phyloP scores from a whole-genome alignment of 2,797 vertebrate genomes.

The Phrynocephalus forsythii region DNA sequence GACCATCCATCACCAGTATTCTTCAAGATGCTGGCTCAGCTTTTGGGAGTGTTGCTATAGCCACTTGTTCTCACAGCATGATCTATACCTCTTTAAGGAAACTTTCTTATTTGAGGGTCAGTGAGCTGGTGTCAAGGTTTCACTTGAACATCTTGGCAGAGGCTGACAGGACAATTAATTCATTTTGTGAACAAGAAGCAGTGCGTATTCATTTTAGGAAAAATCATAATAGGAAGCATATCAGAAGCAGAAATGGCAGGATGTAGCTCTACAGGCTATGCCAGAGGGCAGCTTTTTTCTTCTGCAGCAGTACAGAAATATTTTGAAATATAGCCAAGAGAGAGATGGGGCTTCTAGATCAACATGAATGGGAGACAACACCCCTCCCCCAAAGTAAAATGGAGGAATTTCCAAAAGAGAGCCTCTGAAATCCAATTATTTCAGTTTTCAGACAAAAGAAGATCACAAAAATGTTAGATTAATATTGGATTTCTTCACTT shows the following conservation, averaged over 20 bases:
- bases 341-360: background rate
- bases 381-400: too few relatives aligned
- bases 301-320: background rate
- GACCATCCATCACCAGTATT: background rate
- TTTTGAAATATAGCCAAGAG: background rate
- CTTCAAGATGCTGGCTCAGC: background rate
- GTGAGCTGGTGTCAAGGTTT: background rate
- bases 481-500: too few relatives aligned
- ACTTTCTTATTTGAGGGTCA: background rate
- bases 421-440: too few relatives aligned
- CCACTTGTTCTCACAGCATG: background rate
- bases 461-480: too few relatives aligned
- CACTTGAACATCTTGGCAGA: background rate
- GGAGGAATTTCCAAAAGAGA: too few relatives aligned
- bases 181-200: background rate
- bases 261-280: background rate
- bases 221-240: background rate
- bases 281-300: background rate
- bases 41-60: background rate
- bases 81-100: background rate
- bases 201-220: background rate
- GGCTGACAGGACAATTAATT: background rate
- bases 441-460: too few relatives aligned
- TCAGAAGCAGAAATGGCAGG: background rate
- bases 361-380: too few relatives aligned